Base-by-base conservation (phyloP, 2,113 vertebrate genomes). In the Erythrolamprus reginae region DNA sequence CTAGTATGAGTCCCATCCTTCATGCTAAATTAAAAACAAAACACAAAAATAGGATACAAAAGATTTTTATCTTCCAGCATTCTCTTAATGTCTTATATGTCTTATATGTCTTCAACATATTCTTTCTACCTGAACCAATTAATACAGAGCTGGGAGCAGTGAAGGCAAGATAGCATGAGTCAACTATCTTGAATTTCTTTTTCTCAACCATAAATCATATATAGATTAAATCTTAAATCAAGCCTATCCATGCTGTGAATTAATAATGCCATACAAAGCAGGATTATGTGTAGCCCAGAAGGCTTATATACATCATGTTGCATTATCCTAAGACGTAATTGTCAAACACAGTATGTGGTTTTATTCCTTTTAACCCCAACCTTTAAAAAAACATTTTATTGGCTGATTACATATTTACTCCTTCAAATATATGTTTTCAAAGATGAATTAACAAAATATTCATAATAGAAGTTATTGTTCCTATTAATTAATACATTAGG, bases 401-500 rank as follows among this genome's bases (percentile, higher is more conserved):
- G 17, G 42, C 50, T 47, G 58, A 88, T 15, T 42, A 56, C 38
- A 61, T 15, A 47, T 45, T 24, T 47, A 28, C 42, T 21, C 9
- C 26, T 45, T 47, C 86, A 87, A 61, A 87, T 89, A n/a, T 51
- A 38, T 51, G 56, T 48, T 26, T 93, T 91, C n/a, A 9, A 88
- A 42, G 86, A 58, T 52, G 8, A 15, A 23, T 0, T 77, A 1
- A 0, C 48, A 21, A 86, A 70, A 88, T 87, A 45, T 6, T 87
- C 13, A 1, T n/a, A n/a, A n/a, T n/a, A n/a, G n/a, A n/a, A n/a
- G 13, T 8, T 45, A 58, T 61, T 50, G 50, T 48, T 55, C 45
- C 88, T 55, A 13, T 82, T 33, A 13, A 38, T n/a, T n/a, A n/a
- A n/a, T n/a, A n/a, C n/a, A n/a, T n/a, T n/a, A n/a, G n/a, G n/a